Evolutionary conservation across 2,797 vertebrate genomes (phyloP).

Genomic region (Epinephelus coioides): DNA sequence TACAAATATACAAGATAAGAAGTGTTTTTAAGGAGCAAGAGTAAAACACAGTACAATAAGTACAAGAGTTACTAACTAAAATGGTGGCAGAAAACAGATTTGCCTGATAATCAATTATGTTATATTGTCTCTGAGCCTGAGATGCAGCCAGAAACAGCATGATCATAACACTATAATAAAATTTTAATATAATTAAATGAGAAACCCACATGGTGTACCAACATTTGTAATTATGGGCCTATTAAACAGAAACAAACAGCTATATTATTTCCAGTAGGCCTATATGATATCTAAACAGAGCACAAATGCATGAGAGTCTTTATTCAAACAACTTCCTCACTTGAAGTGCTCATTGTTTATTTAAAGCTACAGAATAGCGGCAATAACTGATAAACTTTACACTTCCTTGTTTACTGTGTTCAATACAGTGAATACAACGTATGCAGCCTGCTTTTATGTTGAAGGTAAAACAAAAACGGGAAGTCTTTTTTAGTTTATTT

Average conservation of each 20-base stretch:
- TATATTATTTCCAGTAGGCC: background rate
- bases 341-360: background rate
- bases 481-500: background rate
- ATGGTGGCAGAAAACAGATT: too few relatives aligned
- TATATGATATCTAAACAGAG: background rate
- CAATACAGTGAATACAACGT: background rate
- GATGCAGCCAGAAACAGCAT: too few relatives aligned
- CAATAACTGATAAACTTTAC: background rate
- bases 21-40: too few relatives aligned
- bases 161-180: background rate
- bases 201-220: background rate
- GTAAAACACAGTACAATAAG: too few relatives aligned
- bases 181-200: background rate
- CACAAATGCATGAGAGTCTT: background rate
- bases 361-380: background rate
- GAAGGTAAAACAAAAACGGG: background rate
- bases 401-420: background rate
- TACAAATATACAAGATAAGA: too few relatives aligned
- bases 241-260: background rate
- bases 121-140: too few relatives aligned
- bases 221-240: background rate
- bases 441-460: background rate
- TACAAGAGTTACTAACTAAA: too few relatives aligned
- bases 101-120: too few relatives aligned
- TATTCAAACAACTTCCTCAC: background rate